Evolutionary conservation across 2,888 invertebrate species (phyloP).

Genomic region (Chloromyia formosa): DNA sequence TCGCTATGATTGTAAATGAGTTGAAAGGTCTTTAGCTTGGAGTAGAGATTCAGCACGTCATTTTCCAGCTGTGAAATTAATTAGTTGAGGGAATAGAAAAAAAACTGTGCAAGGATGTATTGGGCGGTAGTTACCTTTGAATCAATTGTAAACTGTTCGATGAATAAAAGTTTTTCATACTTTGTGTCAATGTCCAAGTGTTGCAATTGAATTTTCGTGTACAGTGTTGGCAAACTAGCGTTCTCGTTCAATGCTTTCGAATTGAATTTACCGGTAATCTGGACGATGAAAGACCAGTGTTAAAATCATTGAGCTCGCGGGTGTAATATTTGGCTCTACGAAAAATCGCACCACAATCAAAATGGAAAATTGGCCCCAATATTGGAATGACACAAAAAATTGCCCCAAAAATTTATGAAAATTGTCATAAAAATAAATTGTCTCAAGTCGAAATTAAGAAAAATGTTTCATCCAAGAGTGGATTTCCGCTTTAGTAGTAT

Average conservation of each 20-base stretch:
- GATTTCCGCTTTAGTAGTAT: too few relatives aligned
- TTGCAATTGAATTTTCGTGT: slow-evolving; percentile 72
- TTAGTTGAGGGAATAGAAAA: too few relatives aligned
- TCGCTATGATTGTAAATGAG: slow-evolving; percentile 74
- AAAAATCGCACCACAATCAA: too few relatives aligned
- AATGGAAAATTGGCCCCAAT: too few relatives aligned
- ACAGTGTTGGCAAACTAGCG: slow-evolving; percentile 67
- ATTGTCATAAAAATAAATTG: too few relatives aligned
- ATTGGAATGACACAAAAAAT: too few relatives aligned
- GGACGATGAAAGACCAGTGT: background rate
- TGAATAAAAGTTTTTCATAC: slow-evolving; percentile 67
- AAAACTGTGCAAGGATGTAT: background rate
- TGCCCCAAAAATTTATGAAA: too few relatives aligned
- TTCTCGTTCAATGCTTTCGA: slow-evolving; percentile 63
- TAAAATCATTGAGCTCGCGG: background rate
- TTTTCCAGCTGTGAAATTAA: slow-evolving; percentile 63
- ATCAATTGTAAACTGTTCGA: slow-evolving; percentile 70
- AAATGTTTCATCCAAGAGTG: too few relatives aligned
- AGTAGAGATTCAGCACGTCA: slow-evolving; percentile 71
- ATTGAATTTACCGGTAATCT: slow-evolving; percentile 71
- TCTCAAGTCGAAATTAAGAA: too few relatives aligned
- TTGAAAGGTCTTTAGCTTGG: slow-evolving; percentile 75
- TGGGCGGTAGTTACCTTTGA: slow-evolving; percentile 67
- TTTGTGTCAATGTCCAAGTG: slow-evolving; percentile 71
- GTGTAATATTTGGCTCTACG: too few relatives aligned